Percentiles rank a stretch among this genome's conserved stretches.
Evolutionary conservation across 2,113 vertebrate genomes (phyloP).

Genomic region (Erinaceus europaeus): DNA sequence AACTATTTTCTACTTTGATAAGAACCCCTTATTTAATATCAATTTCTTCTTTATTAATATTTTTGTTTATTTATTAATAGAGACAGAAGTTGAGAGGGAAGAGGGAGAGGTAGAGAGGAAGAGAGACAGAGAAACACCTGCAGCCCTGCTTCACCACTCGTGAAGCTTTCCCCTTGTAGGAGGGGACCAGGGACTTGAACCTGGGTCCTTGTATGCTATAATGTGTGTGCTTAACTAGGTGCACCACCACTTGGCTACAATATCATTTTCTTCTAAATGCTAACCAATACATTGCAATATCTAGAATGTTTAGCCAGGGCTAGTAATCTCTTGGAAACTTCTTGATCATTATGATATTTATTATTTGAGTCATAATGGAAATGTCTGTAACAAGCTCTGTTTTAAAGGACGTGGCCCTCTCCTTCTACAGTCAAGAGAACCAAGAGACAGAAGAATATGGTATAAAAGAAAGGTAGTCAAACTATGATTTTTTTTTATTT

Average conservation of each 20-base stretch:
- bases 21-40: not conserved
- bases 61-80: too few species aligned
- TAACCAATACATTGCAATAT: not conserved
- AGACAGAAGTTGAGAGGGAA: too few species aligned
- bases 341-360: not conserved
- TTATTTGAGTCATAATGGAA: slow-evolving; percentile 1
- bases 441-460: not conserved
- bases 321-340: not conserved
- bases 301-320: not conserved
- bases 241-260: too few species aligned
- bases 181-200: too few species aligned
- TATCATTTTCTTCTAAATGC: too few species aligned
- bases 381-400: not conserved
- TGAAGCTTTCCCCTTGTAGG: too few species aligned
- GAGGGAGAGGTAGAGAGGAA: too few species aligned
- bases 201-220: too few species aligned
- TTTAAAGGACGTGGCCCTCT: not conserved
- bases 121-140: too few species aligned
- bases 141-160: too few species aligned
- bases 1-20: not conserved
- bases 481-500: not conserved
- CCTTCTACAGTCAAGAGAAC: not conserved
- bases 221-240: too few species aligned
- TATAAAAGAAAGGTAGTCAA: not conserved
- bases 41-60: not conserved